phyloP scores from a whole-genome alignment of 1,140 invertebrate genomes.

The Tetraneura akinire region DNA sequence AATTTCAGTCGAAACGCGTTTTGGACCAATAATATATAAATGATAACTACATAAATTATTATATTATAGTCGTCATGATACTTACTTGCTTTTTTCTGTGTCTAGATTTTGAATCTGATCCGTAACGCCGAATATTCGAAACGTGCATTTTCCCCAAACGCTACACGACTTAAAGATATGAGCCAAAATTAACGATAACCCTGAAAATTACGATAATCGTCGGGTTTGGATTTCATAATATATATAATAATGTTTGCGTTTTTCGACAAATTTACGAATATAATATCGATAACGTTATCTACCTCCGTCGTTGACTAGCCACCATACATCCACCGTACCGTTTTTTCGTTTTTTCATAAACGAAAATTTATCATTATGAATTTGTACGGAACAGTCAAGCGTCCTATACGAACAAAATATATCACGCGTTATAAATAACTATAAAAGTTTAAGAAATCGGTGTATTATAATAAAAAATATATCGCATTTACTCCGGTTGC shows the following conservation, averaged over 20 bases:
- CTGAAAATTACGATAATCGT: background rate
- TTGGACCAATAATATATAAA: no score
- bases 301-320: constrained; percentile 72
- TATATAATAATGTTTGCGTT: constrained; percentile 55
- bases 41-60: no score
- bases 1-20: no score
- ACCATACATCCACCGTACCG: constrained; percentile 71
- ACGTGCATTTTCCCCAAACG: constrained; percentile 47
- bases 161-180: constrained; percentile 42
- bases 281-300: background rate
- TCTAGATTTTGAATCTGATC: constrained; percentile 54
- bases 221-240: constrained; percentile 54
- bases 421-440: no score
- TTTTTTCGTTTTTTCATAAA: constrained; percentile 61
- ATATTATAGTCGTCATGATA: no score
- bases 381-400: constrained; percentile 12
- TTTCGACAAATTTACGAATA: background rate
- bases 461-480: no score
- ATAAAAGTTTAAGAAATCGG: no score
- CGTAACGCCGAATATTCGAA: constrained; percentile 48
- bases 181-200: constrained; percentile 35
- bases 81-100: constrained; percentile 52
- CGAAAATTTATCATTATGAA: constrained; percentile 22
- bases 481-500: background rate
- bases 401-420: background rate